Conservation (phyloP, 2,888 invertebrate genomes). For the Apamea sordens region DNA sequence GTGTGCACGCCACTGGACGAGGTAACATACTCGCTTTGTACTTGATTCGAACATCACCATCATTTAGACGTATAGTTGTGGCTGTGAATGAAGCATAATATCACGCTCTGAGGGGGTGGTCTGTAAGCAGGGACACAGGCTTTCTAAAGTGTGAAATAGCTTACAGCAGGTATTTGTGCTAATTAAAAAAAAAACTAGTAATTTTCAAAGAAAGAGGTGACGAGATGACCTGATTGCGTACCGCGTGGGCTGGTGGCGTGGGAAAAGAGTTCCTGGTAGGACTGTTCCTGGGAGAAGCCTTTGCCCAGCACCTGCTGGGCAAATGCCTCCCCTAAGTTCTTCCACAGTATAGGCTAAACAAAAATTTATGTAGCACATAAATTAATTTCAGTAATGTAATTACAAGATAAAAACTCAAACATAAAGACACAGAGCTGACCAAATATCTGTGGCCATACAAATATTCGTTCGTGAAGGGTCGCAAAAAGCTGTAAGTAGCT, state of each 20-base stretch:
- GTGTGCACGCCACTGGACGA: no score
- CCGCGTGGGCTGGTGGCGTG: neutral
- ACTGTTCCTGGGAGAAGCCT: neutral
- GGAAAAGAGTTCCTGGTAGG: neutral
- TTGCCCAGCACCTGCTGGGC: neutral
- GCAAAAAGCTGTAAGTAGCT: constrained; percentile 36
- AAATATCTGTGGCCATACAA: constrained; percentile 23
- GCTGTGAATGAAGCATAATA: constrained; percentile 9
- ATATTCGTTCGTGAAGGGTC: constrained; percentile 17
- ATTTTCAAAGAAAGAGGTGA: neutral
- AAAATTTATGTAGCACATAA: neutral
- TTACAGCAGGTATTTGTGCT: no score
- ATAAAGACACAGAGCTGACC: neutral
- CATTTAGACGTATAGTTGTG: constrained; percentile 33
- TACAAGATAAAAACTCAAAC: constrained; percentile 15
- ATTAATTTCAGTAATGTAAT: neutral
- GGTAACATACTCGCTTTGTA: constrained; percentile 47
- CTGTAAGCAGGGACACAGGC: neutral
- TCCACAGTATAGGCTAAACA: neutral
- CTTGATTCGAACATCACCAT: constrained; percentile 31
- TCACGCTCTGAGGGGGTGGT: neutral
- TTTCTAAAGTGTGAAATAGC: neutral
- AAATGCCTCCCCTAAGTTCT: neutral
- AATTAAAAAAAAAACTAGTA: no score
- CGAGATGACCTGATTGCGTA: neutral